Conservation (phyloP, 2,797 vertebrate genomes). For the Austrolebias charrua region DNA sequence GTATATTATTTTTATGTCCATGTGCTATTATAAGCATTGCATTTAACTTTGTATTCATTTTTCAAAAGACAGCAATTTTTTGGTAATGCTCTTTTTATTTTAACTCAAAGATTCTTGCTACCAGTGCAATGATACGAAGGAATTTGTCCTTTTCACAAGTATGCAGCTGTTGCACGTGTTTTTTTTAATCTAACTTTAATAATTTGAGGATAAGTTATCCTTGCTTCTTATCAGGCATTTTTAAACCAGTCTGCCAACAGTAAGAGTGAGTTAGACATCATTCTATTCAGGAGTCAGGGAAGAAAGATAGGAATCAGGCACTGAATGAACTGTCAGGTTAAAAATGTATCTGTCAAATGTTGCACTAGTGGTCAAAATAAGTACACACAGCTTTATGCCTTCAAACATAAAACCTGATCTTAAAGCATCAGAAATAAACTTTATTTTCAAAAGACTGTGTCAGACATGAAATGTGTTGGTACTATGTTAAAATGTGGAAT, state of each 20-base stretch:
- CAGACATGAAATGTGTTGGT: too few species aligned
- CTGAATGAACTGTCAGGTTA: conserved; percentile 24
- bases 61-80: too few species aligned
- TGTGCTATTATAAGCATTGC: too few species aligned
- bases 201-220: conserved; percentile 25
- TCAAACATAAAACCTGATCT: not conserved
- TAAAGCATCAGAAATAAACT: not conserved
- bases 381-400: conserved; percentile 4
- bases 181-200: conserved; percentile 14
- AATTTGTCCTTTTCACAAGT: conserved; percentile 4
- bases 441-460: too few species aligned
- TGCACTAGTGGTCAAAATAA: conserved; percentile 16
- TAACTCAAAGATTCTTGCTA: not conserved
- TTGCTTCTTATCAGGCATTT: conserved; percentile 15
- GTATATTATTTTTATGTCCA: too few species aligned
- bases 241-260: conserved; percentile 33
- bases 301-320: conserved; percentile 36
- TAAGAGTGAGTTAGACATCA: conserved; percentile 35
- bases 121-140: not conserved
- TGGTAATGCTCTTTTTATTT: not conserved
- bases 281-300: conserved; percentile 17
- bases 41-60: too few species aligned
- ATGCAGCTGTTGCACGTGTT: not conserved
- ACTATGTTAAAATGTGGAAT: too few species aligned
- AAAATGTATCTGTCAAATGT: conserved; percentile 39